phyloP scores from a whole-genome alignment of 2,888 invertebrate genomes.

The Sarcophaga rosellei region DNA sequence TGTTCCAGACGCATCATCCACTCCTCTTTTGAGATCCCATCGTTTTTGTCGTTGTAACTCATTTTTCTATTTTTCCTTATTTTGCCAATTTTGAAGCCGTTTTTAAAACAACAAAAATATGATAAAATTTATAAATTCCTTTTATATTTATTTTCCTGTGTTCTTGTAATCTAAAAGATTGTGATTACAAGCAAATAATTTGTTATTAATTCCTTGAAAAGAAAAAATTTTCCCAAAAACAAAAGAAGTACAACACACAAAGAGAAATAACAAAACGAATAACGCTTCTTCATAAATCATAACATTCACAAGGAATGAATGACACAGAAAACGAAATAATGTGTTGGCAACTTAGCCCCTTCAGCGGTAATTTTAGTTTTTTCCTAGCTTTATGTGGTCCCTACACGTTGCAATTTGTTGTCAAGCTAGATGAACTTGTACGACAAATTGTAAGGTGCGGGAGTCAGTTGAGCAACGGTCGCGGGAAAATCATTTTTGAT shows the following conservation, averaged over 20 bases:
- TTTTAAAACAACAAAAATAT: constrained; percentile 59
- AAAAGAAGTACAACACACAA: constrained; percentile 57
- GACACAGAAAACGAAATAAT: neutral
- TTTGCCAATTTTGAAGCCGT: constrained; percentile 80
- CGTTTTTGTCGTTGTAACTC: constrained; percentile 81
- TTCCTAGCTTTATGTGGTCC: neutral
- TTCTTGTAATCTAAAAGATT: constrained; percentile 31
- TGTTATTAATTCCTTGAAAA: constrained; percentile 32
- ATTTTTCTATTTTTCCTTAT: constrained; percentile 79
- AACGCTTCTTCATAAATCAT: constrained; percentile 4
- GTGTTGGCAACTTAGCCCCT: neutral
- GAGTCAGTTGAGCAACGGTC: no score
- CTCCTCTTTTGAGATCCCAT: constrained; percentile 80
- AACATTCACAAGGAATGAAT: neutral
- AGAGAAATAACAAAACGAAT: constrained; percentile 57
- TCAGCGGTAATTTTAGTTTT: neutral
- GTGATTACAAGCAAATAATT: constrained; percentile 57
- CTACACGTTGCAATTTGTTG: no score
- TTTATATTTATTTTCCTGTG: constrained; percentile 4
- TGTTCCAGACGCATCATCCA: constrained; percentile 80
- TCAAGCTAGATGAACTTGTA: no score
- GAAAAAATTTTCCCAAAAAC: constrained; percentile 53
- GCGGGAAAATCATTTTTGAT: no score
- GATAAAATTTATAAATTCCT: constrained; percentile 12
- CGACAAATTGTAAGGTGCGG: no score